A percentile compares a stretch with the other conserved stretches of the same genome.
Conservation (phyloP, 1,140 invertebrate genomes). For the Pseudomyrmex gracilis region DNA sequence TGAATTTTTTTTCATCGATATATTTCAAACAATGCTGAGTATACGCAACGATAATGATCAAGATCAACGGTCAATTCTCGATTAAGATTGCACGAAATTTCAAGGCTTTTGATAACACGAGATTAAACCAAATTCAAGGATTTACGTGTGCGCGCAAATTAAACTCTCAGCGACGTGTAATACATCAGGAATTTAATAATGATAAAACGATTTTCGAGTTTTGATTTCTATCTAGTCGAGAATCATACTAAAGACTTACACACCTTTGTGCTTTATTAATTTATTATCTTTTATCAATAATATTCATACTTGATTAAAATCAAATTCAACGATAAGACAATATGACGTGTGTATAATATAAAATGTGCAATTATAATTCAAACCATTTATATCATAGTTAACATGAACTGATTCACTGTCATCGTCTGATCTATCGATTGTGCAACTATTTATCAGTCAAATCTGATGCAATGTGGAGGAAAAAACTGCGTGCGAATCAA, state of each 20-base stretch:
- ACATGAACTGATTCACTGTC: too few species aligned
- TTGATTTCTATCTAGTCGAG: not conserved
- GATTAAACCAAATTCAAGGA: not conserved
- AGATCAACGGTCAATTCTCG: not conserved
- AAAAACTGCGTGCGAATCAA: not conserved
- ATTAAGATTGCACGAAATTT: not conserved
- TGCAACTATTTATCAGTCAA: too few species aligned
- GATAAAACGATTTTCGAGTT: constrained; percentile 14
- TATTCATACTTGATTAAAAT: not conserved
- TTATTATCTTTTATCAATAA: constrained; percentile 19
- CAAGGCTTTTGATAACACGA: not conserved
- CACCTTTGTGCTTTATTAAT: not conserved
- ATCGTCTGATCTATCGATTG: too few species aligned
- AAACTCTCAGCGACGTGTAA: not conserved
- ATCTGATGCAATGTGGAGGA: too few species aligned
- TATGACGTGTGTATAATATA: not conserved
- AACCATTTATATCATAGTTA: not conserved
- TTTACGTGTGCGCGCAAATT: not conserved
- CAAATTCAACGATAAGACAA: constrained; percentile 4
- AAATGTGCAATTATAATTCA: not conserved
- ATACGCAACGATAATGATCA: not conserved
- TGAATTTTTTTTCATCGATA: not conserved
- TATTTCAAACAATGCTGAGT: not conserved
- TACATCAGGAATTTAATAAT: not conserved
- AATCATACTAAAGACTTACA: not conserved